phyloP scores from a whole-genome alignment of 2,113 vertebrate species.

The Hemiscyllium ocellatum region DNA sequence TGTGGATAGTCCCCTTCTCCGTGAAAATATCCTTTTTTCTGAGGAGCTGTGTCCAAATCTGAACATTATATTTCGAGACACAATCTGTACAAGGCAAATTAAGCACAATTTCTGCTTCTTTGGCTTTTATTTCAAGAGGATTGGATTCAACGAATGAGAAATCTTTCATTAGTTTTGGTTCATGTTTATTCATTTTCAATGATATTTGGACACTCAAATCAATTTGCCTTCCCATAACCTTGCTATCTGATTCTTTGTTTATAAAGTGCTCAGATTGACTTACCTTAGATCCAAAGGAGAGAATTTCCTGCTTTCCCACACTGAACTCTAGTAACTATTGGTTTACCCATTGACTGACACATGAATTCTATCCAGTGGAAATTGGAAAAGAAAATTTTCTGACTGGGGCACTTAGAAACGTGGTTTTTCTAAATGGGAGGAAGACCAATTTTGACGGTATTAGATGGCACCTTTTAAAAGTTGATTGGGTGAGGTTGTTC shows the following conservation, averaged over 20 bases:
- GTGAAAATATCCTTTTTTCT: neutral
- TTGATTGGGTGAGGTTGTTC: too few species aligned
- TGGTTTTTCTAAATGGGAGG: too few species aligned
- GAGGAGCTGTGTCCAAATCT: neutral
- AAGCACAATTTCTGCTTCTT: neutral
- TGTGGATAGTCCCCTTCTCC: neutral
- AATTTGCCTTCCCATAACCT: neutral
- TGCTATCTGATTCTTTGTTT: neutral
- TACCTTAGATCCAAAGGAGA: neutral
- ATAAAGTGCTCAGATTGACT: neutral
- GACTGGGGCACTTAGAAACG: neutral
- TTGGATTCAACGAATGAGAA: neutral
- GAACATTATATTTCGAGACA: neutral
- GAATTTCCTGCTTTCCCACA: neutral
- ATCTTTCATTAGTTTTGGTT: neutral
- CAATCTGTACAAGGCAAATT: neutral
- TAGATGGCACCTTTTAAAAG: too few species aligned
- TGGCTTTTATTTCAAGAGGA: neutral
- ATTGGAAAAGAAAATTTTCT: neutral
- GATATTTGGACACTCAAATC: neutral
- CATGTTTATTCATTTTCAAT: neutral
- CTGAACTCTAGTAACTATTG: neutral
- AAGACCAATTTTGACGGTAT: too few species aligned
- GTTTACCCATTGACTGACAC: neutral
- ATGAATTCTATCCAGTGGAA: neutral